These are phyloP conservation scores for Pao palembangensis DNA, from an alignment of 2,113 vertebrate species.

Conservation along the genomic window DNA sequence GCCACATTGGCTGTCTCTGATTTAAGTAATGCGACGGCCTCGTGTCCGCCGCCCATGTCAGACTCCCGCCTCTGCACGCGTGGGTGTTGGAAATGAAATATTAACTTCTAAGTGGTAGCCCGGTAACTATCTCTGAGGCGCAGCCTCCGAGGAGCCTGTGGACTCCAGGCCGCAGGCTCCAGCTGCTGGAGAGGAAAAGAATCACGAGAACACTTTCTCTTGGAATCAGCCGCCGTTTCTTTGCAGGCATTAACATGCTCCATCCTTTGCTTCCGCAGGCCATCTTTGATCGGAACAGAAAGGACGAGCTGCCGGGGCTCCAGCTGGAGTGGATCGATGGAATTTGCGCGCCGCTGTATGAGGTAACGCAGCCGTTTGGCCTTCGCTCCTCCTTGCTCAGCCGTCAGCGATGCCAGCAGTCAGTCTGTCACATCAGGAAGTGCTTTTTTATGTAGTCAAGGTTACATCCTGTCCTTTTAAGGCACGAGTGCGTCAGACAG, in stretches of 20 bases:
- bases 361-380: constrained; percentile 77
- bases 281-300: constrained; percentile 98
- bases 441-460: constrained; percentile 40
- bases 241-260: no score
- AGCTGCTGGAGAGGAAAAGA: constrained; percentile 36
- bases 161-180: constrained; percentile 39
- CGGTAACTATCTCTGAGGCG: constrained; percentile 70
- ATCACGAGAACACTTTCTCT: not conserved
- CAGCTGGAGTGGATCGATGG: constrained; percentile 98
- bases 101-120: constrained; percentile 68
- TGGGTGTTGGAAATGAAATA: constrained; percentile 74
- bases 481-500: constrained; percentile 32
- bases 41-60: constrained; percentile 63
- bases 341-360: constrained; percentile 92
- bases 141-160: constrained; percentile 58
- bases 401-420: constrained; percentile 12
- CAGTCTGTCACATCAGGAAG: not conserved
- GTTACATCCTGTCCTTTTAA: constrained; percentile 47
- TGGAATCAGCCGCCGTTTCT: no score
- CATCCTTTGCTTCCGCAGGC: constrained; percentile 79
- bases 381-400: constrained; percentile 30
- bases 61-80: constrained; percentile 59
- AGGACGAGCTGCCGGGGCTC: constrained; percentile 92
- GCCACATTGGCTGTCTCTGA: constrained; percentile 69
- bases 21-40: constrained; percentile 65